A percentile compares a stretch with the other conserved stretches of the same genome.
Conservation (phyloP, 2,797 vertebrate species). For the Forpus xanthops region DNA sequence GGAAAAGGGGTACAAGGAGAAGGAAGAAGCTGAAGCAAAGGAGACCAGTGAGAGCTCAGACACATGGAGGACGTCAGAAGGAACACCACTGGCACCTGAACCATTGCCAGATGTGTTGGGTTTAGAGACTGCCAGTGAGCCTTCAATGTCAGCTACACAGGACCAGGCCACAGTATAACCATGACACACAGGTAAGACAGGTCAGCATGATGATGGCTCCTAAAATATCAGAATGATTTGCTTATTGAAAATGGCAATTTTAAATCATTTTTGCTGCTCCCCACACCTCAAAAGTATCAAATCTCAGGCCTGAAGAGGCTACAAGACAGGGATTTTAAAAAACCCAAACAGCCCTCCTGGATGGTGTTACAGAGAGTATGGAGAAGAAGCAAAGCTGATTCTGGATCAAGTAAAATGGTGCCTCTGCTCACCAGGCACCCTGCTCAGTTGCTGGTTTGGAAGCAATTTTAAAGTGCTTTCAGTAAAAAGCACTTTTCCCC, state of each 20-base stretch:
- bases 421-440: not conserved
- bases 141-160: not conserved
- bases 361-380: not conserved
- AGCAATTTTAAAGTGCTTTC: not conserved
- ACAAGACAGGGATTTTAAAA: not conserved
- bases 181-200: conserved; percentile 27
- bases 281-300: not conserved
- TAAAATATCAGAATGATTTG: conserved; percentile 6
- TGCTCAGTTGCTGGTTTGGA: not conserved
- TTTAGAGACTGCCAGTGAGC: not conserved
- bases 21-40: not conserved
- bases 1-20: not conserved
- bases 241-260: not conserved
- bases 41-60: not conserved
- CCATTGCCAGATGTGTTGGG: not conserved
- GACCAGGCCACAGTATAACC: not conserved
- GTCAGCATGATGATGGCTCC: not conserved
- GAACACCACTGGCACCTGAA: not conserved
- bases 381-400: not conserved
- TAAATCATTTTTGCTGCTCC: not conserved
- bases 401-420: not conserved
- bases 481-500: not conserved
- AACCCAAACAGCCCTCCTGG: not conserved
- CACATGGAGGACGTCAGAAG: not conserved
- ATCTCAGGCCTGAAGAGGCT: not conserved